Base-by-base conservation (phyloP, 2,113 vertebrate genomes). In the Gymnarchus niloticus region DNA sequence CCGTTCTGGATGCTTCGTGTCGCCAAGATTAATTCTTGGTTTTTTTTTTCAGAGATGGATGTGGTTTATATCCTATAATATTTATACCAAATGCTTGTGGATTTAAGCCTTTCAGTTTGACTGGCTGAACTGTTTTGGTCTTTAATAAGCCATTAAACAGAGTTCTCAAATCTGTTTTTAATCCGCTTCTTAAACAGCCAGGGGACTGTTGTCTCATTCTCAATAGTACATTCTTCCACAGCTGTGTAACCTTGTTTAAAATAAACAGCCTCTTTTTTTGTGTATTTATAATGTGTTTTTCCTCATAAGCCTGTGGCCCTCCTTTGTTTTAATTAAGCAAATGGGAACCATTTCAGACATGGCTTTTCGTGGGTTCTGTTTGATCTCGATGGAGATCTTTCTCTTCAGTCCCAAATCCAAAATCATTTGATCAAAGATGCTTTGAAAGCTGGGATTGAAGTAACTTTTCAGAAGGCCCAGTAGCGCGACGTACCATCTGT, bases 161-260 rank as follows among this genome's bases (percentile, higher is more conserved):
- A 37, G 17, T 86, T 90, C 84, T 81, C 82, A 56, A 86, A 89
- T 92, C 92, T 93, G 93, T 88, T 93, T 86, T 87, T 92, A 91
- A 93, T 93, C 91, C 92, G 88, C 86, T 85, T 85, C 77, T 89
- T 93, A 91, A 91, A 91, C 87, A 88, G 88, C 89, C 87, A 88
- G 89, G 89, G 91, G 91, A 93, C 90, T 17, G 89, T 92, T 90
- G 89, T 90, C 87, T 94, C 88, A 86, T 89, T 88, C 92, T 93
- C 91, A 88, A 89, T 90, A 89, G 88, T 41, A 84, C 91, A 93
- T 93, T 91, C 85, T 92, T 93, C 87, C 90, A 87, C 89, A 87
- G 90, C 88, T 92, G 89, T 93, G 91, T 93, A 92, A 92, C 89
- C 52, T 73, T 87, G 44, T 87, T 54, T 33, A 83, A 81, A 88